Conservation (phyloP, 2,888 invertebrate genomes). For the Dioctria rufipes region DNA sequence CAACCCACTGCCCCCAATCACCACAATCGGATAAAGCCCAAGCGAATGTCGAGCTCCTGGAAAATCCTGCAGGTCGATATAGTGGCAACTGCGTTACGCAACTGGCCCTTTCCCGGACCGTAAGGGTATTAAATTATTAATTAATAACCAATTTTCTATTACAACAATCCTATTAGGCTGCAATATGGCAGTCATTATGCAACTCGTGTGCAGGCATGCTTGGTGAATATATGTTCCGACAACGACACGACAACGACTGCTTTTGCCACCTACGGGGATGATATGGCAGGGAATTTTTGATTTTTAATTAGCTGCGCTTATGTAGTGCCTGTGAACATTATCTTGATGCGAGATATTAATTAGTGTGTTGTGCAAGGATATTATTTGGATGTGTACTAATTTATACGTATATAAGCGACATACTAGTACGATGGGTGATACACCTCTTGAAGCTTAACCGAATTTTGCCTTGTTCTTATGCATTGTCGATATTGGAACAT, state of each 20-base stretch:
- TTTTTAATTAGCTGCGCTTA: neutral
- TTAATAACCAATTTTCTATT: conserved; percentile 49
- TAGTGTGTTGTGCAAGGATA: neutral
- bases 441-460: neutral
- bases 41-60: neutral
- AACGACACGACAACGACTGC: conserved; percentile 6
- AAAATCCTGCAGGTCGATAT: conserved; percentile 1
- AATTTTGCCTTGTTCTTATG: neutral
- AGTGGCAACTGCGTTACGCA: conserved; percentile 9
- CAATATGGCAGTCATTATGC: conserved; percentile 29
- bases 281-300: neutral
- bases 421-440: neutral
- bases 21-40: conserved; percentile 31
- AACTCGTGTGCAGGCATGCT: conserved; percentile 10
- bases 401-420: neutral
- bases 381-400: neutral
- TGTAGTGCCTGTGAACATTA: no score
- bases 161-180: conserved; percentile 25
- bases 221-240: neutral
- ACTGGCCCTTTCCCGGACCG: neutral
- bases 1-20: neutral
- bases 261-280: conserved; percentile 6
- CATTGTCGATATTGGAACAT: neutral
- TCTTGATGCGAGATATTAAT: no score
- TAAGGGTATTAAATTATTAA: conserved; percentile 47